phyloP scores from a whole-genome alignment of 2,113 vertebrate species.

The Pterocles orientalis region DNA sequence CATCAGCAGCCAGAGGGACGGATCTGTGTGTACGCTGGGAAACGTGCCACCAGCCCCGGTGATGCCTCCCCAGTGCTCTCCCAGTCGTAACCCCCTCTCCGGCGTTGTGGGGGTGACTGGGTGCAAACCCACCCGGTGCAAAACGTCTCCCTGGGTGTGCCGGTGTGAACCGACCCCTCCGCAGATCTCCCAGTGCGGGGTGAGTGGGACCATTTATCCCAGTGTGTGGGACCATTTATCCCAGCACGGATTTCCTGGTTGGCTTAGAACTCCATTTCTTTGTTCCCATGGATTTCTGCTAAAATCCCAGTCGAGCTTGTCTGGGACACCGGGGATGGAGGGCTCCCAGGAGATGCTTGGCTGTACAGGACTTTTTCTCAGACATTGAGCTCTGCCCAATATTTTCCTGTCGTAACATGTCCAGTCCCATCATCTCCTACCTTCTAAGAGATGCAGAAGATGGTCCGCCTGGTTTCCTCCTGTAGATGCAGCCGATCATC shows the following conservation, averaged over 20 bases:
- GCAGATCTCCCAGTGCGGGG: neutral
- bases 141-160: neutral
- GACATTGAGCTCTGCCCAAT: neutral
- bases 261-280: neutral
- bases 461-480: neutral
- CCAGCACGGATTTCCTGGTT: neutral
- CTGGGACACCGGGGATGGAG: neutral
- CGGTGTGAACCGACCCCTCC: neutral
- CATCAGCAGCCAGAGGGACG: neutral
- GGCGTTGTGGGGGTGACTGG: neutral
- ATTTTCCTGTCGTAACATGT: neutral
- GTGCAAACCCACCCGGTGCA: neutral
- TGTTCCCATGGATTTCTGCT: neutral
- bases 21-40: neutral
- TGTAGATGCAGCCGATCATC: neutral
- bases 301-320: neutral
- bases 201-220: neutral
- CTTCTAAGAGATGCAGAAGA: neutral
- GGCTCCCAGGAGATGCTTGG: neutral
- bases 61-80: neutral
- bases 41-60: neutral
- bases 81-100: rapidly evolving
- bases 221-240: neutral
- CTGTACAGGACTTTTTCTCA: neutral
- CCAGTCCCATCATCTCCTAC: neutral